phyloP scores from a whole-genome alignment of 2,797 vertebrate species.

The Chelmon rostratus region DNA sequence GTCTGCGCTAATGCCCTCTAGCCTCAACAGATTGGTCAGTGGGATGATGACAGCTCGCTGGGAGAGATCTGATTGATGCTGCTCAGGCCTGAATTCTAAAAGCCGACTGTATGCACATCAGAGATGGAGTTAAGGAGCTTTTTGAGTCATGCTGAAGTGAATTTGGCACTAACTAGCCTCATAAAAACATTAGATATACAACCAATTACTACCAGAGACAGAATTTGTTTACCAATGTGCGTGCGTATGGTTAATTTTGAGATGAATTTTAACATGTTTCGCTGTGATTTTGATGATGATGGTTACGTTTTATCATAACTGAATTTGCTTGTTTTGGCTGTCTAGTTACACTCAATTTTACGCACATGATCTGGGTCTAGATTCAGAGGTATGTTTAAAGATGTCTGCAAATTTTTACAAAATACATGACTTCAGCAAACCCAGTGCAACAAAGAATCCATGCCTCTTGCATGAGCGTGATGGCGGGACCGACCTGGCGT shows the following conservation, averaged over 20 bases:
- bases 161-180: constrained; percentile 59
- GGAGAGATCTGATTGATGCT: constrained; percentile 78
- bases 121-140: constrained; percentile 61
- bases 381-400: constrained; percentile 21
- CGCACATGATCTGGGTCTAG: constrained; percentile 5
- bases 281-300: constrained; percentile 38
- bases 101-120: constrained; percentile 67
- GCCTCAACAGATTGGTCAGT: constrained; percentile 83
- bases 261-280: constrained; percentile 24
- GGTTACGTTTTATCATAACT: constrained; percentile 30
- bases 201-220: constrained; percentile 67
- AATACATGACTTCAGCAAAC: constrained; percentile 14
- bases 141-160: constrained; percentile 60
- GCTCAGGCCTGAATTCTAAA: constrained; percentile 66
- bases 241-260: constrained; percentile 34
- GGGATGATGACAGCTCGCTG: constrained; percentile 79
- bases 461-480: constrained; percentile 11
- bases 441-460: constrained; percentile 9
- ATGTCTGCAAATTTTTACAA: constrained; percentile 22
- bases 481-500: constrained; percentile 88
- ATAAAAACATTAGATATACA: constrained; percentile 64
- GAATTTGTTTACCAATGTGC: constrained; percentile 43
- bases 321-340: constrained; percentile 36
- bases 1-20: constrained; percentile 79
- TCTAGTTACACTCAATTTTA: constrained; percentile 20